phyloP scores from a whole-genome alignment of 2,797 vertebrate genomes.

The Clarias fuscus region DNA sequence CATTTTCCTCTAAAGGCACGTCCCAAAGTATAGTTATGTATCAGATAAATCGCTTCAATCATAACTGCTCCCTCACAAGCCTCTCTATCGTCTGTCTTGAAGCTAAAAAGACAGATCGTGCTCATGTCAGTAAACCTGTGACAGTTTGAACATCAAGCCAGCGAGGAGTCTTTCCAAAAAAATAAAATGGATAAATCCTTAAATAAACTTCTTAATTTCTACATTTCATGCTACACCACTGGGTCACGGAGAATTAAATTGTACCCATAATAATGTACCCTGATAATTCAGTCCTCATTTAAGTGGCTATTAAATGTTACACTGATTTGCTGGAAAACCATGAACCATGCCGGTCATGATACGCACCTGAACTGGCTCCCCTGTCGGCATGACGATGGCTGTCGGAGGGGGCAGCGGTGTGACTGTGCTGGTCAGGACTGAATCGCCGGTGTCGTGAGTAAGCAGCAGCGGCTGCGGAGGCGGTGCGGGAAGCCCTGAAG shows the following conservation, averaged over 20 bases:
- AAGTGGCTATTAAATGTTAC: background rate
- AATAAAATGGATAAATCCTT: background rate
- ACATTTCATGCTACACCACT: background rate
- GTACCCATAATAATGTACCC: too few relatives aligned
- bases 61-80: background rate
- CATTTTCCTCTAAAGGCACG: background rate
- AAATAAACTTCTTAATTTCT: background rate
- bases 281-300: background rate
- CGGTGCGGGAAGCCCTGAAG: slow-evolving; percentile 58
- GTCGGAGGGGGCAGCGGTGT: slow-evolving; percentile 77
- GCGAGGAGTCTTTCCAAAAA: background rate
- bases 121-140: background rate
- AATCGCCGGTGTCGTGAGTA: slow-evolving; percentile 75
- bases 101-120: background rate
- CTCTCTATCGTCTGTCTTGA: background rate
- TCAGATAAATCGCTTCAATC: background rate
- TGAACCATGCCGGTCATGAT: slow-evolving; percentile 2
- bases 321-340: background rate
- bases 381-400: slow-evolving; percentile 78
- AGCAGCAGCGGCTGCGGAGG: slow-evolving; percentile 64
- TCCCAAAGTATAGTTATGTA: background rate
- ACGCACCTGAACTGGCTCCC: slow-evolving; percentile 81
- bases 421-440: slow-evolving; percentile 73
- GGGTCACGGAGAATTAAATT: background rate
- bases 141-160: background rate